phyloP scores from a whole-genome alignment of 2,888 invertebrate genomes.

The Drosophila neoperkinsi region DNA sequence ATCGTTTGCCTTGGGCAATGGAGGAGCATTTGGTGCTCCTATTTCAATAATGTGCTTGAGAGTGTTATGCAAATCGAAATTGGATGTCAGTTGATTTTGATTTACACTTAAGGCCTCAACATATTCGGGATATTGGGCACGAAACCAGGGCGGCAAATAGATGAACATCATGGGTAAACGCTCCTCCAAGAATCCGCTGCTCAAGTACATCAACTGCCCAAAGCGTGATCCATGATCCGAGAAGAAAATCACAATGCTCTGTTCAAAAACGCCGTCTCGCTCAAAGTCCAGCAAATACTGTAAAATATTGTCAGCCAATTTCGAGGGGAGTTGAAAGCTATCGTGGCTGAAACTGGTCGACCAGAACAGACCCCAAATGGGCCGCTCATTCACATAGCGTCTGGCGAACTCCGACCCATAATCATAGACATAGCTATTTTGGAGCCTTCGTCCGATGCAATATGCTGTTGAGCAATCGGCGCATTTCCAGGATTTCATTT shows the following conservation, averaged over 20 bases:
- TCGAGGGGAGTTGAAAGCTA: constrained; percentile 87
- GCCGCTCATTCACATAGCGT: constrained; percentile 86
- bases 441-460: constrained; percentile 87
- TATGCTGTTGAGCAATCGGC: constrained; percentile 78
- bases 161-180: constrained; percentile 90
- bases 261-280: constrained; percentile 87
- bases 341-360: constrained; percentile 90
- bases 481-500: constrained; percentile 59
- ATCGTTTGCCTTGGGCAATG: constrained; percentile 83
- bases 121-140: constrained; percentile 86
- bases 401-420: constrained; percentile 88
- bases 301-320: constrained; percentile 88
- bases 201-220: constrained; percentile 88
- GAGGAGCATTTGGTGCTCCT: constrained; percentile 52
- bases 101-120: constrained; percentile 87
- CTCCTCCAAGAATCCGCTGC: constrained; percentile 91
- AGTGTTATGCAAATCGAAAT: constrained; percentile 90
- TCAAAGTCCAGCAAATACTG: constrained; percentile 87
- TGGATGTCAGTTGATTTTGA: constrained; percentile 88
- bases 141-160: constrained; percentile 88
- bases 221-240: constrained; percentile 92
- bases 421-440: constrained; percentile 88
- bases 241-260: constrained; percentile 89
- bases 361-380: constrained; percentile 91
- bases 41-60: constrained; percentile 87